Conservation (phyloP, 2,797 vertebrate genomes). For the Platyrinchus mystaceus region DNA sequence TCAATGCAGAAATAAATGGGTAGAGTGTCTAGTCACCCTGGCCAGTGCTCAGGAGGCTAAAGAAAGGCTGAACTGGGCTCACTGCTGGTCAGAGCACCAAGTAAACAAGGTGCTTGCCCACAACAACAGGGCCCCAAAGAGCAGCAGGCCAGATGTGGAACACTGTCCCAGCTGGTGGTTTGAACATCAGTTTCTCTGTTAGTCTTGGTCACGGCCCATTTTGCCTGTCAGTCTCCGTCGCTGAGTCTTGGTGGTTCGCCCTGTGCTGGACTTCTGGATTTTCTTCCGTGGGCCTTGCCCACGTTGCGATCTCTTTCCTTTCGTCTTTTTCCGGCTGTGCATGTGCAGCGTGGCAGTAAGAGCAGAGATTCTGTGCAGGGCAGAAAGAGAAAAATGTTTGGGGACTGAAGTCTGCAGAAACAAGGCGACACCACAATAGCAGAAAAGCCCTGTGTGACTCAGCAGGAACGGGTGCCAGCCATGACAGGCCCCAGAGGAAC, state of each 20-base stretch:
- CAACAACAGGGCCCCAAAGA: background rate
- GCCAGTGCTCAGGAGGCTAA: background rate
- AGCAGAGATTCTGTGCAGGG: constrained; percentile 71
- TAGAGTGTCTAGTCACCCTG: background rate
- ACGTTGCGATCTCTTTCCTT: constrained; percentile 67
- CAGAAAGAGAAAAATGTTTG: background rate
- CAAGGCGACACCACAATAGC: background rate
- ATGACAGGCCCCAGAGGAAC: background rate
- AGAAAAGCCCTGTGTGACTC: background rate
- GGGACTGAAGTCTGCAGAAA: background rate
- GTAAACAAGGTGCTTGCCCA: background rate
- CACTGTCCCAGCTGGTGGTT: background rate
- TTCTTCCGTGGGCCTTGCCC: constrained; percentile 70
- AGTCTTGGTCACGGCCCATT: constrained; percentile 72
- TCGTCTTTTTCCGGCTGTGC: constrained; percentile 76
- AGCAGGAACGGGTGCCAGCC: background rate
- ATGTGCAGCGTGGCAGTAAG: constrained; percentile 82
- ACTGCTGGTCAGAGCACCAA: background rate
- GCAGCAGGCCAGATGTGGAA: background rate
- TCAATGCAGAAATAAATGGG: background rate
- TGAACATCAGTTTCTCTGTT: background rate
- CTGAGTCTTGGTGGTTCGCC: constrained; percentile 84
- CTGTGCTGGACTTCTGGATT: constrained; percentile 49
- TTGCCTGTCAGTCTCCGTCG: constrained; percentile 82
- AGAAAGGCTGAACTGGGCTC: background rate